Evolutionary conservation across 2,113 vertebrate species (phyloP).

Genomic region (Oryzias curvinotus): DNA sequence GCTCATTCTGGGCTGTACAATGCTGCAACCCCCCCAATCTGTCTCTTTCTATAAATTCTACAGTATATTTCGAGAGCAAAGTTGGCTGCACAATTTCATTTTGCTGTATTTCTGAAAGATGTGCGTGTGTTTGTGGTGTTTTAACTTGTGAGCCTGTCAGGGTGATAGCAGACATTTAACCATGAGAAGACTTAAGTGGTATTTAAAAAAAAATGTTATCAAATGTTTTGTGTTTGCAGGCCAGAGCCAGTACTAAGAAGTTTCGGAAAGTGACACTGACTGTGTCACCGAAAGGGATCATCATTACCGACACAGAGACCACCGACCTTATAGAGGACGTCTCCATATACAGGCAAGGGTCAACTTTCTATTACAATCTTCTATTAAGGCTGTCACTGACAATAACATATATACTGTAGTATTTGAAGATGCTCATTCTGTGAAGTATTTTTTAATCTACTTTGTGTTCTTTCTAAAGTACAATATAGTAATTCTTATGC

Average conservation of each 20-base stretch:
- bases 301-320: constrained; percentile 84
- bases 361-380: not conserved
- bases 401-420: not conserved
- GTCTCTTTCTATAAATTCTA: constrained; percentile 40
- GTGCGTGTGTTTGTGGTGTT: constrained; percentile 5
- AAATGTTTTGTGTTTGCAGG: constrained; percentile 68
- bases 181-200: not conserved
- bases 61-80: constrained; percentile 39
- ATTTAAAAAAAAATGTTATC: not conserved
- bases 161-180: too few species aligned
- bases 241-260: constrained; percentile 84
- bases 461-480: too few species aligned
- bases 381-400: not conserved
- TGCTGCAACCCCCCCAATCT: constrained; percentile 28
- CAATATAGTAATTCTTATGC: too few species aligned
- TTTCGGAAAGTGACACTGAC: constrained; percentile 89
- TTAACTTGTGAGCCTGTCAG: constrained; percentile 1
- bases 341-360: constrained; percentile 86
- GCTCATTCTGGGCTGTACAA: constrained; percentile 26
- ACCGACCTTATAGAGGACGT: constrained; percentile 85
- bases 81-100: constrained; percentile 12
- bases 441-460: too few species aligned
- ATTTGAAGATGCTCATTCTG: too few species aligned
- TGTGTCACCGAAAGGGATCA: constrained; percentile 86
- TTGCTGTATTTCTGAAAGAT: not conserved